A percentile compares a stretch with the other conserved stretches of the same genome.
Conservation (phyloP, 2,888 invertebrate species). For the Cheilosia vulpina region DNA sequence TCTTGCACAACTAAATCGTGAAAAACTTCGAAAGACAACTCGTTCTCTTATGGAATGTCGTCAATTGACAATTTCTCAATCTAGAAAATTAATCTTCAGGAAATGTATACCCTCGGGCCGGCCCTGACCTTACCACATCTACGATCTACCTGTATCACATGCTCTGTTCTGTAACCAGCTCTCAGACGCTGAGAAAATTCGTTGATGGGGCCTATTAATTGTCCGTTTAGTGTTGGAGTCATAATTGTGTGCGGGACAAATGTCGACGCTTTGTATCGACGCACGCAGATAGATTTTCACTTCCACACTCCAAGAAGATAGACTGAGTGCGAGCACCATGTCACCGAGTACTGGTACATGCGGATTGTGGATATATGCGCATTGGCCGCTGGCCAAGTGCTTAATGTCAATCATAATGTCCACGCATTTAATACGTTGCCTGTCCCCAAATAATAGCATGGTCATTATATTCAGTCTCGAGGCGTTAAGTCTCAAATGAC, state of each 20-base stretch:
- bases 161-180: background rate
- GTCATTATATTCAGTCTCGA: constrained; percentile 62
- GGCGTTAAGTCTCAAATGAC: constrained; percentile 66
- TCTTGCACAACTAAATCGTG: no score
- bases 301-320: constrained; percentile 13
- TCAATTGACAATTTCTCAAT: no score
- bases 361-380: background rate
- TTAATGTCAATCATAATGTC: constrained; percentile 75
- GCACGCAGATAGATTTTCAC: constrained; percentile 18
- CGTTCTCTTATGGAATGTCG: no score
- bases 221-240: constrained; percentile 61
- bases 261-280: constrained; percentile 33
- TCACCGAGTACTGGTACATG: constrained; percentile 25
- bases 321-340: constrained; percentile 16
- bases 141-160: background rate
- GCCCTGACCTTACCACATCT: constrained; percentile 24
- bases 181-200: constrained; percentile 23
- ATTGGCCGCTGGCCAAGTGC: constrained; percentile 67
- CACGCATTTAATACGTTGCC: constrained; percentile 72
- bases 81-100: no score
- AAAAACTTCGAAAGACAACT: no score
- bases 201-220: constrained; percentile 53
- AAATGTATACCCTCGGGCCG: constrained; percentile 21
- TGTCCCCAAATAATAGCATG: constrained; percentile 70
- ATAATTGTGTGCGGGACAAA: constrained; percentile 68